Conservation (phyloP, 2,113 vertebrate genomes). For the Ammospiza nelsoni region DNA sequence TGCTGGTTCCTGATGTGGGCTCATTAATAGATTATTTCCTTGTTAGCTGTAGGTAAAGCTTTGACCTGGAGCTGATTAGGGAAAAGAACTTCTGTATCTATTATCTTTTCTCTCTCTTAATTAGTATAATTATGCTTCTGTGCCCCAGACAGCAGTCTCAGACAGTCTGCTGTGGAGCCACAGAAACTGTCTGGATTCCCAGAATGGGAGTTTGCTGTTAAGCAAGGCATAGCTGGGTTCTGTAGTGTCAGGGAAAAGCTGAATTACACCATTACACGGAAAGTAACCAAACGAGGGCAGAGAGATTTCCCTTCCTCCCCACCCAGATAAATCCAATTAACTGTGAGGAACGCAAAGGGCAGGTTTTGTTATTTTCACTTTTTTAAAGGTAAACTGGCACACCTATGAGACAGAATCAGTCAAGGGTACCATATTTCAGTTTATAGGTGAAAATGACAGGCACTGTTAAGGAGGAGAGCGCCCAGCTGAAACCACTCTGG, state of each 20-base stretch:
- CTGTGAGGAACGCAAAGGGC: slow-evolving; percentile 19
- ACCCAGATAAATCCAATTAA: slow-evolving; percentile 38
- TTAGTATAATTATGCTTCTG: slow-evolving; percentile 43
- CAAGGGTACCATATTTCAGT: not conserved
- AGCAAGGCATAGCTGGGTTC: not conserved
- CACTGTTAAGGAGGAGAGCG: not conserved
- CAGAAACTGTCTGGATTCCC: not conserved
- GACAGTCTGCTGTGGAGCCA: slow-evolving; percentile 41
- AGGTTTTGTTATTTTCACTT: not conserved
- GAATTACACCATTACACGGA: not conserved
- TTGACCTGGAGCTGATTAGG: slow-evolving; percentile 54
- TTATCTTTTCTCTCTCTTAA: slow-evolving; percentile 46
- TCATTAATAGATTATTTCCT: slow-evolving; percentile 58
- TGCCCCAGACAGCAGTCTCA: slow-evolving; percentile 33
- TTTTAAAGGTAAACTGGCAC: not conserved
- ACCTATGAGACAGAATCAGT: not conserved
- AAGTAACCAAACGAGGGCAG: not conserved
- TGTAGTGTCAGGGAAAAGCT: not conserved
- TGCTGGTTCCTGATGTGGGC: slow-evolving; percentile 9
- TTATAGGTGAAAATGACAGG: not conserved
- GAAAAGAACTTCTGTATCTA: slow-evolving; percentile 50
- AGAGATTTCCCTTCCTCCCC: not conserved
- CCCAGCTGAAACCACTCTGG: not conserved
- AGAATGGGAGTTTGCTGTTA: not conserved
- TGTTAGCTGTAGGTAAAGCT: slow-evolving; percentile 51